A percentile compares a stretch with the other conserved stretches of the same genome.
Conservation (phyloP, 2,888 invertebrate genomes). For the Dusona sp. region DNA sequence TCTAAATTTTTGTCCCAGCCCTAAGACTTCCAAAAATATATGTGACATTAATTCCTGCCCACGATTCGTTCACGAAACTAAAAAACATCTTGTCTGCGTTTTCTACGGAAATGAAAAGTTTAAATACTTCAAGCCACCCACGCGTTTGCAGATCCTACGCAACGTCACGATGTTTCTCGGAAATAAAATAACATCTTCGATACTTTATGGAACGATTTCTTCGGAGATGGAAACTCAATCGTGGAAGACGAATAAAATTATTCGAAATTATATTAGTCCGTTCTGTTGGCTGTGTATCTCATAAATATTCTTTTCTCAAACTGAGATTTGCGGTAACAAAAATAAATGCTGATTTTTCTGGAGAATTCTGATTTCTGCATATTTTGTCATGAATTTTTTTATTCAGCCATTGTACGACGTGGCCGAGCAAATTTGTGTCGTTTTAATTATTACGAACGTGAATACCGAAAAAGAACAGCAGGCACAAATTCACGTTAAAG, state of each 20-base stretch:
- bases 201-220: neutral
- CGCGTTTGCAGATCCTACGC: neutral
- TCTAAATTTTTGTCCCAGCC: neutral
- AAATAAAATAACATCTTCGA: conserved; percentile 24
- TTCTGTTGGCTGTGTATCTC: neutral
- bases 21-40: neutral
- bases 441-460: neutral
- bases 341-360: neutral
- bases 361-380: neutral
- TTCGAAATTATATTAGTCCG: neutral
- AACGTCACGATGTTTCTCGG: neutral
- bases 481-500: neutral
- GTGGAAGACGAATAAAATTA: neutral
- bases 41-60: neutral
- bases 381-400: neutral
- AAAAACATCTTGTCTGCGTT: neutral
- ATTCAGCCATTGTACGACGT: neutral
- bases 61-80: neutral
- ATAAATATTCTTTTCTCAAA: neutral
- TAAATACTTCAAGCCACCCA: conserved; percentile 3
- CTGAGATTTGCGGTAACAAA: neutral
- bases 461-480: neutral
- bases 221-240: neutral
- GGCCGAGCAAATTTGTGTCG: neutral
- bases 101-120: neutral